These are phyloP conservation scores for Peromyscus polionotus DNA, from an alignment of 2,113 vertebrate species.

Conservation along the genomic window DNA sequence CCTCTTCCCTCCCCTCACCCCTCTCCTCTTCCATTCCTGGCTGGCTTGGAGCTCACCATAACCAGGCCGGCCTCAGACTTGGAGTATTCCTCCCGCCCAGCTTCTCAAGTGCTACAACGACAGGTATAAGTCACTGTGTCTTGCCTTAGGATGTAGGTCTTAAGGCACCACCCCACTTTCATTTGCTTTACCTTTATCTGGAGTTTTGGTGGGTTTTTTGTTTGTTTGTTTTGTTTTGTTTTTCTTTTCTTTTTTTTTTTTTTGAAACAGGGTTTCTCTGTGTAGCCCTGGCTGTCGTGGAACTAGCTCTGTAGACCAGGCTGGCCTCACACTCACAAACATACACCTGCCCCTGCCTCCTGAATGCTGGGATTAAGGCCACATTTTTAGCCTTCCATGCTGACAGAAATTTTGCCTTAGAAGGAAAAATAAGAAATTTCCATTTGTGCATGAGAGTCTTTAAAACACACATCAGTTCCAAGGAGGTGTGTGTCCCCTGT, in stretches of 20 bases:
- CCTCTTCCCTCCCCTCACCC: rapidly evolving
- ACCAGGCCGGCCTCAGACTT: not conserved
- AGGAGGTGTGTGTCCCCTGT: not conserved
- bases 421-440: conserved; percentile 33
- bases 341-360: not conserved
- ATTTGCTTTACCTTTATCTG: not conserved
- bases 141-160: not conserved
- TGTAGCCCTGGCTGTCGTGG: not conserved
- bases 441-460: not conserved
- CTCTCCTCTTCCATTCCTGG: not conserved
- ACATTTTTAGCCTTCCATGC: not conserved
- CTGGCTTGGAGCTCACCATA: not conserved
- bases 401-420: conserved; percentile 1
- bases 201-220: not conserved
- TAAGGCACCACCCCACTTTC: not conserved
- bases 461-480: not conserved
- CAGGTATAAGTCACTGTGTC: no score
- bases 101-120: not conserved
- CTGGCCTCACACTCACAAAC: not conserved
- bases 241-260: not conserved
- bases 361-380: not conserved
- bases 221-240: not conserved
- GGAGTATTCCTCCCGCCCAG: no score
- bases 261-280: not conserved
- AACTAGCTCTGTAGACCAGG: not conserved